Evolutionary conservation across 2,797 vertebrate species (phyloP).

Genomic region (Phyllotis vaccarum): DNA sequence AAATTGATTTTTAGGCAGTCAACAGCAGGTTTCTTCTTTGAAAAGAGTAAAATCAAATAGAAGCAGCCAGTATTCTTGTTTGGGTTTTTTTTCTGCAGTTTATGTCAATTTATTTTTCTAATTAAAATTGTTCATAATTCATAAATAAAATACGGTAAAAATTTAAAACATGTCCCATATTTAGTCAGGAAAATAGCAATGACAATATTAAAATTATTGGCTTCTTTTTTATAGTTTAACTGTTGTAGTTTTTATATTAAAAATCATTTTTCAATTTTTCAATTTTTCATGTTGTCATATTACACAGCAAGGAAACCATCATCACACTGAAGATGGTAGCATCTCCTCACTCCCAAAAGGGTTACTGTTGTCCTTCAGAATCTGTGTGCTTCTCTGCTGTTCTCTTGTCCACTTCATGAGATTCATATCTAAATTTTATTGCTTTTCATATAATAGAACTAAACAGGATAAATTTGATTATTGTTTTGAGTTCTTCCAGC

Average conservation of each 20-base stretch:
- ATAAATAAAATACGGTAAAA: neutral
- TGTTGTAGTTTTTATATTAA: neutral
- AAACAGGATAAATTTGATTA: neutral
- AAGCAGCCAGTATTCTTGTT: fast-evolving
- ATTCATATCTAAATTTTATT: neutral
- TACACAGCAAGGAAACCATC: neutral
- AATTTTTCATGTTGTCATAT: neutral
- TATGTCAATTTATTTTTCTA: neutral
- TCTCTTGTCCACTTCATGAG: neutral
- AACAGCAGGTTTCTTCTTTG: neutral
- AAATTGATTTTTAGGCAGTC: conserved; percentile 9
- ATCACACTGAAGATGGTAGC: neutral
- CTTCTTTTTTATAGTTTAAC: neutral
- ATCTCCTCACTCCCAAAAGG: neutral
- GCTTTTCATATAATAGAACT: neutral
- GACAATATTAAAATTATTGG: neutral
- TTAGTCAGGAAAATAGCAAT: neutral
- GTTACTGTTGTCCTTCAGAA: neutral
- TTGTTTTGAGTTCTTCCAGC: neutral
- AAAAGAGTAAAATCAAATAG: neutral
- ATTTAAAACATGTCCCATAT: neutral
- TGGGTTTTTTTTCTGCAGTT: neutral
- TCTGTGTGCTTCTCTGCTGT: neutral
- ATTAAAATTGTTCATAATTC: neutral
- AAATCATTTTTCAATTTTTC: neutral